Base-by-base conservation (phyloP, 2,888 invertebrate genomes). In the Halictus ligatus region DNA sequence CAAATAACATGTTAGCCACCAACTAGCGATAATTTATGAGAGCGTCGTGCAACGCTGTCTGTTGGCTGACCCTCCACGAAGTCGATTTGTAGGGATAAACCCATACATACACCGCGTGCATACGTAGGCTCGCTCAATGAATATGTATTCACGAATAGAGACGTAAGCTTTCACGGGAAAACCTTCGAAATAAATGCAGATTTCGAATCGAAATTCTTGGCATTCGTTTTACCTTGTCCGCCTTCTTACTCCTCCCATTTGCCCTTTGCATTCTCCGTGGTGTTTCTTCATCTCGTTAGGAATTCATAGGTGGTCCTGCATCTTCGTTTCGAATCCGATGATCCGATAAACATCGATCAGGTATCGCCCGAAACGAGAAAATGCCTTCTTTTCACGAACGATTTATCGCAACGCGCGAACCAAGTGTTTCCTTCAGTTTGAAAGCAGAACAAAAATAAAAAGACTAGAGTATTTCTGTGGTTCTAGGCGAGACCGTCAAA, bases 1-100 rank as follows among this genome's bases (percentile, higher is more conserved):
- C 94, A 93, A 94, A 94, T 94, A 94, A 94, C 94, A 94, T 92
- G 94, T 94, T 94, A 90, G 85, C 89, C 88, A 87, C 87, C 90
- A 93, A 94, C 93, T 91, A 92, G 93, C 89, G 83, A 88, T 94
- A 93, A 94, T 94, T 94, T 94, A 94, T 94, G 94, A 92, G 92
- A 86, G 71, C 90, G 74, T 85, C 84, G 84, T 89, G 80, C 77
- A 86, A 91, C 83, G 91, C 75, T 80, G 40, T 80, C 78, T 77
- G 60, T 15, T 29, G 8, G 64, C 69, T 60, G 86, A 82, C 89
- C 91, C 90, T 87, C 91, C 91, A 84, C 89, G 89, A 89, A 88
- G 89, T 50, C 79, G 43, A 78, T 78, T 46, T 43, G 21, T 46
- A 58, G 54, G 18, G 43, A 72, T 29, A 43, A 75, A 75, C 25